Conservation (phyloP, 1,140 invertebrate species). For the Ceratina australensis region DNA sequence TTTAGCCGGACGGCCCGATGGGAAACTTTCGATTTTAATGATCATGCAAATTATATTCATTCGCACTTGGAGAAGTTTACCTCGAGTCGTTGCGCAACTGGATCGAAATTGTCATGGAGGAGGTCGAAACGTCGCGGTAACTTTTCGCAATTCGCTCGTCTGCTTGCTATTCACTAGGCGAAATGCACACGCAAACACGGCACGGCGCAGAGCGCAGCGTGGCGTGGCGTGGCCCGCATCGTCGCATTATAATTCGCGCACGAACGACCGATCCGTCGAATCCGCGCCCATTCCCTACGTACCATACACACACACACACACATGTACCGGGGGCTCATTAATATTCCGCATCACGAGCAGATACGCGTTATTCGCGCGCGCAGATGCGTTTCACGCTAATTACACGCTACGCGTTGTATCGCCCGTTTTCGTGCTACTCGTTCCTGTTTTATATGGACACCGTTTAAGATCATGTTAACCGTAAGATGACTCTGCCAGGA, state of each 20-base stretch:
- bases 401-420: conserved; percentile 15
- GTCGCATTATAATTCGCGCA: conserved; percentile 49
- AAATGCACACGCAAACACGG: conserved; percentile 40
- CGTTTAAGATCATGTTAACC: too few relatives aligned
- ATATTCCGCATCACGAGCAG: conserved; percentile 37
- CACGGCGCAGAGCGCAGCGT: too few relatives aligned
- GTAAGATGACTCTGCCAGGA: too few relatives aligned
- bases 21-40: too few relatives aligned
- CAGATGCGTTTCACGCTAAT: conserved; percentile 41
- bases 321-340: conserved; percentile 1
- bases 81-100: conserved; percentile 31
- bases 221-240: conserved; percentile 22
- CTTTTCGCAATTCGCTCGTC: conserved; percentile 46
- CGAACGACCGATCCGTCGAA: conserved; percentile 31
- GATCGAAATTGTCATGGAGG: conserved; percentile 38
- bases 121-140: conserved; percentile 34
- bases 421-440: conserved; percentile 4
- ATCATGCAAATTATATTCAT: too few relatives aligned
- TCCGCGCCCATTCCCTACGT: conserved; percentile 23
- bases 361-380: conserved; percentile 31
- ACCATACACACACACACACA: too few relatives aligned
- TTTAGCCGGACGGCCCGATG: too few relatives aligned
- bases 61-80: background rate
- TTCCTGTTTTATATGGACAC: background rate
- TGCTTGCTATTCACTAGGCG: conserved; percentile 56